Percentiles rank a stretch among this genome's conserved stretches.
Conservation (phyloP, 2,113 vertebrate genomes). For the Sinosuthora webbiana region DNA sequence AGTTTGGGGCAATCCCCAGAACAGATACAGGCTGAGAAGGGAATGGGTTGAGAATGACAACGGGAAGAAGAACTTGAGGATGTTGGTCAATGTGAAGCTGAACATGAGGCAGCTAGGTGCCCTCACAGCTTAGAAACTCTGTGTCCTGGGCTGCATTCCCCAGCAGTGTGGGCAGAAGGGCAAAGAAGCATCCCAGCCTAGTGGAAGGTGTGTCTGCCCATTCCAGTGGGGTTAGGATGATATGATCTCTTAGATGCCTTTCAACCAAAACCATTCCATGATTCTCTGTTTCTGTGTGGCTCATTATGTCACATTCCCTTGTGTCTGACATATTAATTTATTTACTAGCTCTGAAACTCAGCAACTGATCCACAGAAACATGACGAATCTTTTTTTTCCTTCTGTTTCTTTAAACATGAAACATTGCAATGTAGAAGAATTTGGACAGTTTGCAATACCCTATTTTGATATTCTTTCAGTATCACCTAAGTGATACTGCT, state of each 20-base stretch:
- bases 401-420: neutral
- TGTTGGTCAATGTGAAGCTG: neutral
- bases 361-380: neutral
- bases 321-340: neutral
- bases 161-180: neutral
- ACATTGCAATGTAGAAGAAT: neutral
- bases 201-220: neutral
- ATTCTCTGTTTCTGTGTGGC: neutral
- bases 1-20: neutral
- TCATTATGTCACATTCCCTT: neutral
- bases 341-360: neutral
- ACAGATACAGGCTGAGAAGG: neutral
- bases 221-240: neutral
- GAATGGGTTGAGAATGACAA: neutral
- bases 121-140: neutral
- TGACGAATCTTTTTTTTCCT: neutral
- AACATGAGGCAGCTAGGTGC: neutral
- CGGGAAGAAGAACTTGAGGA: fast-evolving
- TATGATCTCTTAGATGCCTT: neutral
- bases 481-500: conserved; percentile 12
- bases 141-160: neutral
- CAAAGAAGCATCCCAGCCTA: neutral
- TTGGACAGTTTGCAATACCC: neutral
- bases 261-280: neutral
- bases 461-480: conserved; percentile 25